Evolutionary conservation across 2,113 vertebrate genomes (phyloP), one percentile per base, ranked within the genome.

Genomic region (Oreochromis niloticus): DNA sequence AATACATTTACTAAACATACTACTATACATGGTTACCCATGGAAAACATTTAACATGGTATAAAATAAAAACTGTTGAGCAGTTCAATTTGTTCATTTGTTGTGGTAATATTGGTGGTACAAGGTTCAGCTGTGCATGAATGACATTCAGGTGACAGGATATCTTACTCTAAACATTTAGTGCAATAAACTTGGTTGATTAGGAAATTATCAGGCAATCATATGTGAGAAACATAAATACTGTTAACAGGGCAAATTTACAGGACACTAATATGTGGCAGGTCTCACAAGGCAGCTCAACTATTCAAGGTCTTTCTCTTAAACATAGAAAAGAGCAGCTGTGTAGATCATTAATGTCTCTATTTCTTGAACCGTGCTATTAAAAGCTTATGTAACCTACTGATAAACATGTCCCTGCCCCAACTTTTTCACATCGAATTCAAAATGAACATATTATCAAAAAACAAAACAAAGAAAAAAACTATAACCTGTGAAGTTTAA

Each of bases 341-440:
- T 34, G 59, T 17, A 34, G 13, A 30, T 32, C 7, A 59, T 6
- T 14, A 0, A 16, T 32, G 0, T 1, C 1, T 59, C 6, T 30
- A 9, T 30, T 30, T 57, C 2, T 0, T 59, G 1, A 55, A 55
- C n/a, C 1, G n/a, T 55, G 54, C n/a, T 55, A 9, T 1, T 24
- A 24, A 55, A 55, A 24, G n/a, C n/a, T 55, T 55, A 4, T 22
- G n/a, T n/a, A n/a, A n/a, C n/a, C n/a, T n/a, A n/a, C n/a, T n/a
- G n/a, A n/a, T n/a, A n/a, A n/a, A n/a, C 54, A 22, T 12, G 10
- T 22, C 54, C 9, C 54, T 55, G n/a, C 10, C 2, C 6, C n/a
- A 2, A 10, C 2, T 12, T 55, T 2, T 24, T 56, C 9, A 22
- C 54, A 24, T 56, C 0, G 1, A 0, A 56, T 6, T 3, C 0